Evolutionary conservation across 2,888 invertebrate genomes (phyloP).

Genomic region (Tortricodes alternella): DNA sequence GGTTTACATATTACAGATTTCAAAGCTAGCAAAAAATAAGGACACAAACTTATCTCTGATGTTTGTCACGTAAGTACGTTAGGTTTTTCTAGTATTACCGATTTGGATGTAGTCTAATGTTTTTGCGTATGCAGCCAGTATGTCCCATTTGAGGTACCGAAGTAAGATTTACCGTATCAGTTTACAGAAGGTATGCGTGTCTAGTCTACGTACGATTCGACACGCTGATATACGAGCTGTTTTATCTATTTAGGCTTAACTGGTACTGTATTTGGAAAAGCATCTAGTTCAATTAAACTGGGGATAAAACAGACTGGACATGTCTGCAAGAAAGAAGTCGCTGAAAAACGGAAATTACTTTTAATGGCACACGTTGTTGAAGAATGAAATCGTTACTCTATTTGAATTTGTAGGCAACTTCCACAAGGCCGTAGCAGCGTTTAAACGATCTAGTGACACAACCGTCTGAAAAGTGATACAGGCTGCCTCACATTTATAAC

Average conservation of each 20-base stretch:
- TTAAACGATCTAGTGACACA: constrained; percentile 15
- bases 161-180: constrained; percentile 10
- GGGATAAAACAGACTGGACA: background rate
- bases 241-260: constrained; percentile 14
- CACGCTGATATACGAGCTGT: constrained; percentile 15
- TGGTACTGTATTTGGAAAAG: constrained; percentile 9
- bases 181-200: constrained; percentile 16
- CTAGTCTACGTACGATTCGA: constrained; percentile 6
- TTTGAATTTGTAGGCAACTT: constrained; percentile 9
- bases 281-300: constrained; percentile 18
- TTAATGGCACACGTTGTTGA: background rate
- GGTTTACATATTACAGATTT: constrained; percentile 25
- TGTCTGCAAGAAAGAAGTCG: background rate
- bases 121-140: constrained; percentile 22
- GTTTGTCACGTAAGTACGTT: constrained; percentile 18
- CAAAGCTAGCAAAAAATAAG: constrained; percentile 15
- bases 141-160: constrained; percentile 10
- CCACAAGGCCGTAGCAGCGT: constrained; percentile 10
- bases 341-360: constrained; percentile 14
- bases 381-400: constrained; percentile 4
- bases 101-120: constrained; percentile 31
- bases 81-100: constrained; percentile 30
- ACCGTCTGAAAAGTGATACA: constrained; percentile 27
- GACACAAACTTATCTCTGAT: constrained; percentile 25
- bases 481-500: constrained; percentile 29